Conservation (phyloP, 2,888 invertebrate genomes). For the Agapostemon virescens region DNA sequence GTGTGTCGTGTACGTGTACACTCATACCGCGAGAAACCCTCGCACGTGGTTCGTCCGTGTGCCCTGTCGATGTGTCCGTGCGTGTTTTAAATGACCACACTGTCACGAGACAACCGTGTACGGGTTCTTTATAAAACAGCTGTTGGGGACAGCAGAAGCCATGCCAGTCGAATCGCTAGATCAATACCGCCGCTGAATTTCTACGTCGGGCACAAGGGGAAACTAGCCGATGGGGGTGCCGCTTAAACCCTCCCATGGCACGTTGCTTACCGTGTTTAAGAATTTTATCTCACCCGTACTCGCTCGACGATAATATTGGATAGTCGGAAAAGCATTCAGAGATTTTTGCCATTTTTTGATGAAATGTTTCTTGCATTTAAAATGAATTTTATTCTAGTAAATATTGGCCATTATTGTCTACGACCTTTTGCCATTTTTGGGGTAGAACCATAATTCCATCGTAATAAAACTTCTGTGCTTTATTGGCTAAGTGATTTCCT, state of each 20-base stretch:
- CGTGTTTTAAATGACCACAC: slow-evolving; percentile 64
- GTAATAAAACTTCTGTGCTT: too few species aligned
- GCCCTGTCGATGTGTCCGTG: slow-evolving; percentile 26
- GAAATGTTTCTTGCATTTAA: too few species aligned
- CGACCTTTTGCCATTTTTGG: too few species aligned
- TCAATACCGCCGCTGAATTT: slow-evolving; percentile 65
- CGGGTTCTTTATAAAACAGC: slow-evolving; percentile 69
- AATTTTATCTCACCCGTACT: background rate
- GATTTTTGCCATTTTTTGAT: too few species aligned
- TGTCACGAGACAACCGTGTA: slow-evolving; percentile 50
- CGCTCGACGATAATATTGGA: background rate
- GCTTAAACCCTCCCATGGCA: slow-evolving; percentile 28
- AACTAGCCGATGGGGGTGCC: slow-evolving; percentile 36
- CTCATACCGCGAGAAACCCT: background rate
- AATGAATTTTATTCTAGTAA: too few species aligned
- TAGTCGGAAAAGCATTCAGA: too few species aligned
- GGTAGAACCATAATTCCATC: too few species aligned
- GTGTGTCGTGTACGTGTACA: background rate
- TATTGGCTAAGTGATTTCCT: too few species aligned
- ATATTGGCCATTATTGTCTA: too few species aligned
- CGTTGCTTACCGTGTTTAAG: background rate
- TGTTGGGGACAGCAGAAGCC: slow-evolving; percentile 69
- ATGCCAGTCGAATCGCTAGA: slow-evolving; percentile 63
- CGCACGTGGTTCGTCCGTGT: background rate
- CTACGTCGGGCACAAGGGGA: slow-evolving; percentile 45